Percentiles rank a stretch among this genome's conserved stretches.
These are phyloP conservation scores for Podarcis lilfordi DNA, from an alignment of 2,797 vertebrate genomes.

Conservation along the genomic window DNA sequence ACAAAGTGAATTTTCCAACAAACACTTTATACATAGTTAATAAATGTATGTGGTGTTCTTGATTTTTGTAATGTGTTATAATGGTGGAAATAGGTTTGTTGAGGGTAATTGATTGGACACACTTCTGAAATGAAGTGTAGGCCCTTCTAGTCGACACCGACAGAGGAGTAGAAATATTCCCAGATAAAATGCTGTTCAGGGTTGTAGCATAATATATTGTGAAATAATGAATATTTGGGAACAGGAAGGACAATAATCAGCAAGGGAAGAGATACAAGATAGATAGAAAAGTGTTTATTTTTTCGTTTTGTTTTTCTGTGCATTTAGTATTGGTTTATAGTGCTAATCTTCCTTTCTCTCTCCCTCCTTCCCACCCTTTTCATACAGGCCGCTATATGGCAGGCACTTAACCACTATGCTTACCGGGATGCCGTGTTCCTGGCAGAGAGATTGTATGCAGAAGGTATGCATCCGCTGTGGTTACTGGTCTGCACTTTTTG, in stretches of 20 bases:
- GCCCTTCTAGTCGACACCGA: neutral
- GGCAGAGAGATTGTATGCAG: slow-evolving; percentile 95
- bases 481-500: neutral
- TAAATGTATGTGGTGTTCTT: neutral
- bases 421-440: slow-evolving; percentile 97
- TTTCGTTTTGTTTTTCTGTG: neutral
- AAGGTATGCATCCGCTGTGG: slow-evolving; percentile 82
- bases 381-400: slow-evolving; percentile 97
- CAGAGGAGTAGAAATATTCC: neutral
- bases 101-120: neutral
- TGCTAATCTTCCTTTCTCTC: slow-evolving; percentile 30
- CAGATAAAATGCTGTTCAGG: neutral
- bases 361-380: neutral
- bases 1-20: neutral
- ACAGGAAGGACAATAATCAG: neutral
- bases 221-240: neutral
- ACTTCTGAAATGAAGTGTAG: neutral
- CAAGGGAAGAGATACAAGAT: neutral
- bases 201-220: neutral
- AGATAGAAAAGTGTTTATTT: neutral
- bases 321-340: neutral
- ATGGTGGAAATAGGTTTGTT: neutral
- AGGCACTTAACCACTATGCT: slow-evolving; percentile 98
- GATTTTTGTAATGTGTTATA: neutral
- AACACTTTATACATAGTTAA: neutral